A percentile compares a stretch with the other conserved stretches of the same genome.
Conservation (phyloP, 2,888 invertebrate species). For the Drosophila ezoana region DNA sequence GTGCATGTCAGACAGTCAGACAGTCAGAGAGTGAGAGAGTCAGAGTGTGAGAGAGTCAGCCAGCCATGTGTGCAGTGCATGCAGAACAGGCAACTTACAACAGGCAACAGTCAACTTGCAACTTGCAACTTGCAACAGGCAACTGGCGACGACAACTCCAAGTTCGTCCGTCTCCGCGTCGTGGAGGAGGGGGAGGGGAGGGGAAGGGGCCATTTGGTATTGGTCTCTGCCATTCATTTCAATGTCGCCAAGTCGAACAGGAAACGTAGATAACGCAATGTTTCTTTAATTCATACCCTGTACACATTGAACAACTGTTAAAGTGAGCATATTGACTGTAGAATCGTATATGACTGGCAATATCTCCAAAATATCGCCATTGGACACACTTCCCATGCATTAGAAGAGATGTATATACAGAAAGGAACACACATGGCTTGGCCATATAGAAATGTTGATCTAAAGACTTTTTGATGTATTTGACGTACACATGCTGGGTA, state of each 20-base stretch:
- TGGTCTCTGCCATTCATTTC: constrained; percentile 62
- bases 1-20: constrained; percentile 42
- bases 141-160: constrained; percentile 17
- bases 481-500: not conserved
- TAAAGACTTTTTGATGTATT: not conserved
- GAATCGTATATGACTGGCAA: no score
- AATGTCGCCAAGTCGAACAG: constrained; percentile 63
- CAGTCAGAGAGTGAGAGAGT: constrained; percentile 30
- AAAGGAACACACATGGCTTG: no score
- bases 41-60: constrained; percentile 20
- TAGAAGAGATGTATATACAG: no score
- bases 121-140: constrained; percentile 2
- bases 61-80: constrained; percentile 62
- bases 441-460: not conserved
- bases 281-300: constrained; percentile 12
- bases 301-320: not conserved
- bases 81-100: constrained; percentile 40
- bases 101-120: not conserved
- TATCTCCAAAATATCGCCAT: not conserved
- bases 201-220: constrained; percentile 38
- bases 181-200: not conserved
- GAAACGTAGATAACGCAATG: constrained; percentile 67
- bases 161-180: constrained; percentile 4
- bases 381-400: no score
- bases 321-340: not conserved